These are phyloP conservation scores for Rhorus exstirpatorius DNA, from an alignment of 2,888 invertebrate genomes.

Conservation along the genomic window DNA sequence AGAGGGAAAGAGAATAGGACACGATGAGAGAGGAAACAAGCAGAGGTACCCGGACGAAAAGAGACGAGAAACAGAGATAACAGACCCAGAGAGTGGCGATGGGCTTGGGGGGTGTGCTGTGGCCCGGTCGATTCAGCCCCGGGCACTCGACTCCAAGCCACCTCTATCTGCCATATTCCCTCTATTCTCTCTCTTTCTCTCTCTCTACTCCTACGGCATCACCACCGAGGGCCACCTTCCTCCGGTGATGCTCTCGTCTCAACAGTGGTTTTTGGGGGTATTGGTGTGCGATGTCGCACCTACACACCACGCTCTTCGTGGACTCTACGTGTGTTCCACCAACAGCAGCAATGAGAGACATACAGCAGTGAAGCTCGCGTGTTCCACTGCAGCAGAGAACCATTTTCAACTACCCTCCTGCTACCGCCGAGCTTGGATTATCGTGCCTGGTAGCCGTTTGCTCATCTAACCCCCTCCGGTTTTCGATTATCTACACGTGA, in stretches of 20 bases:
- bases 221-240: conserved; percentile 77
- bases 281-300: conserved; percentile 56
- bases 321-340: conserved; percentile 39
- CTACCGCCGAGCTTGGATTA: conserved; percentile 55
- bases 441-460: conserved; percentile 70
- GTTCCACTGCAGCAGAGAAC: conserved; percentile 63
- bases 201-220: conserved; percentile 79
- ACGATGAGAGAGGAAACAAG: conserved; percentile 62
- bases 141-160: conserved; percentile 85
- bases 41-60: conserved; percentile 71
- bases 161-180: conserved; percentile 85
- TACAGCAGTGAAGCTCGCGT: conserved; percentile 69
- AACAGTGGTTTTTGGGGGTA: conserved; percentile 34
- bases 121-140: conserved; percentile 85
- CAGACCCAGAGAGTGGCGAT: conserved; percentile 69
- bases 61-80: conserved; percentile 62
- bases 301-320: conserved; percentile 48
- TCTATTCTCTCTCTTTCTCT: conserved; percentile 74
- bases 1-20: conserved; percentile 58
- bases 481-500: conserved; percentile 71
- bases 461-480: conserved; percentile 64
- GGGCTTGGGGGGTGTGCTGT: conserved; percentile 77
- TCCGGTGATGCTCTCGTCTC: conserved; percentile 57
- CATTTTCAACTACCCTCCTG: conserved; percentile 72
- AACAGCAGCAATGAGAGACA: conserved; percentile 65